These are phyloP conservation scores for Kryptolebias ocellatus DNA, from an alignment of 2,797 vertebrate genomes.

Conservation along the genomic window DNA sequence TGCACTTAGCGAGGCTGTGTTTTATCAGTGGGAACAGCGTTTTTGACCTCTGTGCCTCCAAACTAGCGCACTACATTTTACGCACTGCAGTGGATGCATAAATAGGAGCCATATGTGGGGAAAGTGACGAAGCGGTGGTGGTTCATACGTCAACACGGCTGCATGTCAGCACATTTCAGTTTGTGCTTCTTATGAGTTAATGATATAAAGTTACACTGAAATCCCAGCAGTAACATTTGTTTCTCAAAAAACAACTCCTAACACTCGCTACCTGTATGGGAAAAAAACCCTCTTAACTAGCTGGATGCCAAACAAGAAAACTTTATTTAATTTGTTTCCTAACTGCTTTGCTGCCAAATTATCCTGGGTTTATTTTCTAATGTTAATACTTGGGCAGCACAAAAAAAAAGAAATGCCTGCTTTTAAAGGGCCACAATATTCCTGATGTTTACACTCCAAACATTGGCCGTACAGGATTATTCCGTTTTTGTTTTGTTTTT, in stretches of 20 bases:
- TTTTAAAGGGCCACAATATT: constrained; percentile 37
- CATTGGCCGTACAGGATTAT: constrained; percentile 24
- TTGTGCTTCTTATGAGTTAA: no score
- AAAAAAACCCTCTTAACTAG: neutral
- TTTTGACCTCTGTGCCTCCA: constrained; percentile 47
- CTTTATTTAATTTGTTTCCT: no score
- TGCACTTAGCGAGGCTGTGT: constrained; percentile 28
- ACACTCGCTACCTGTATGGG: neutral
- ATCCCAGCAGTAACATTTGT: neutral
- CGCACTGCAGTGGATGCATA: constrained; percentile 22
- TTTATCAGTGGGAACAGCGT: constrained; percentile 22
- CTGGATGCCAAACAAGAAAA: neutral
- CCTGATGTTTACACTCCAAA: constrained; percentile 66
- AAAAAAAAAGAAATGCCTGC: constrained; percentile 14
- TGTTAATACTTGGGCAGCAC: neutral
- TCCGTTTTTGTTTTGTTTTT: constrained; percentile 14
- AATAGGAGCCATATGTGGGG: neutral
- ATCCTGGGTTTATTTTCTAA: neutral
- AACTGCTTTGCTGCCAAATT: no score
- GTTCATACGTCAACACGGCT: constrained; percentile 5
- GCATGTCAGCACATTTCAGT: no score
- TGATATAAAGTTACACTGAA: neutral
- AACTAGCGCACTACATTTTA: constrained; percentile 39
- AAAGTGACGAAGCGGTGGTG: constrained; percentile 9
- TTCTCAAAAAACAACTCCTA: neutral